These are phyloP conservation scores for Chiloscyllium plagiosum DNA, from an alignment of 2,113 vertebrate genomes.

Conservation along the genomic window DNA sequence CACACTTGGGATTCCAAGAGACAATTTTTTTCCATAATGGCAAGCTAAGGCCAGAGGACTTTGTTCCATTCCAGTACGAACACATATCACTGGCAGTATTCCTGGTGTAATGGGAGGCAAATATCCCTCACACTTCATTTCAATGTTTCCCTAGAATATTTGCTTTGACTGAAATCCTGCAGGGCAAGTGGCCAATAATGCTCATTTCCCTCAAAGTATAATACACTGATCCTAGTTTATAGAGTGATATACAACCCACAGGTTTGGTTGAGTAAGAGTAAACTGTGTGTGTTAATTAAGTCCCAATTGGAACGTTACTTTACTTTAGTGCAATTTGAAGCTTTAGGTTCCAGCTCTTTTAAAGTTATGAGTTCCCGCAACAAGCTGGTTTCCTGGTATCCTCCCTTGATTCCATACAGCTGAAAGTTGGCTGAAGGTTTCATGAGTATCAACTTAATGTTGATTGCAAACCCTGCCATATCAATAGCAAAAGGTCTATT, in stretches of 20 bases:
- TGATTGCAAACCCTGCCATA: constrained; percentile 81
- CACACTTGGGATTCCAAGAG: background rate
- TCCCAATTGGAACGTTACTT: constrained; percentile 39
- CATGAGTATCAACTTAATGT: constrained; percentile 66
- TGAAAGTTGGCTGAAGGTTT: constrained; percentile 77
- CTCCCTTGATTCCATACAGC: constrained; percentile 71
- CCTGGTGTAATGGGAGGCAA: background rate
- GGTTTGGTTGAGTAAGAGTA: background rate
- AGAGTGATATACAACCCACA: background rate
- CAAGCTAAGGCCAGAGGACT: background rate
- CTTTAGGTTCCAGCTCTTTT: constrained; percentile 73
- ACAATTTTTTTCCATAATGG: background rate
- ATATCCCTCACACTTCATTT: background rate
- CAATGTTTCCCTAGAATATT: background rate
- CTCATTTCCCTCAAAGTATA: background rate
- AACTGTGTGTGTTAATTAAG: background rate
- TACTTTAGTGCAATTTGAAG: constrained; percentile 79
- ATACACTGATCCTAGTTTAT: background rate
- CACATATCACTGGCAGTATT: background rate
- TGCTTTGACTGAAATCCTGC: background rate
- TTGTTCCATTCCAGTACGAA: background rate
- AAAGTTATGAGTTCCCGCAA: constrained; percentile 74
- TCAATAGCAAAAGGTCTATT: constrained; percentile 77
- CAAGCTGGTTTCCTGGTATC: constrained; percentile 77
- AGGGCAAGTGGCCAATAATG: background rate